A percentile compares a stretch with the other conserved stretches of the same genome.
These are phyloP conservation scores for Aphrocallistes beatrix DNA, from an alignment of 37 sponge, comb jelly and placozoan species.

Conservation along the genomic window DNA sequence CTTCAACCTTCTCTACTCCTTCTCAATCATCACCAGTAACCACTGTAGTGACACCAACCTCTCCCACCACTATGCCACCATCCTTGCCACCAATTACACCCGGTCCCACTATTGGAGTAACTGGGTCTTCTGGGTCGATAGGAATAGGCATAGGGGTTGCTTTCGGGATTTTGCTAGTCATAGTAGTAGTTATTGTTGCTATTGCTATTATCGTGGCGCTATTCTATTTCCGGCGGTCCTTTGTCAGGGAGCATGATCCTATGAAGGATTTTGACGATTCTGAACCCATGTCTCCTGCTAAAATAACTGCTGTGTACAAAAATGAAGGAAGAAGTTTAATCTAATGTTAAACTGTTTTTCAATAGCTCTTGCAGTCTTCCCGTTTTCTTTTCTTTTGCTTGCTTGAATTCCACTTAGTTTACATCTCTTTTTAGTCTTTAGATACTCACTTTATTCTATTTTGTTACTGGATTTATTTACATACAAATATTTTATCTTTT, in stretches of 20 bases:
- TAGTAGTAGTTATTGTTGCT: not conserved
- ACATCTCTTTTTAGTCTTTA: too few species aligned
- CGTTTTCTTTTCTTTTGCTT: too few species aligned
- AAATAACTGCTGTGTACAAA: conserved; percentile 9
- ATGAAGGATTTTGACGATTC: not conserved
- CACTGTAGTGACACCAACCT: not conserved
- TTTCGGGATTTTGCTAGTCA: not conserved
- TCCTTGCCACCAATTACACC: too few species aligned
- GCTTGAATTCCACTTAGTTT: too few species aligned
- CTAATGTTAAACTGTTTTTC: too few species aligned
- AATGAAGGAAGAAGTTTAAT: too few species aligned
- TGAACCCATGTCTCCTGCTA: not conserved
- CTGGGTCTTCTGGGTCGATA: not conserved
- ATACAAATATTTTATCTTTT: too few species aligned
- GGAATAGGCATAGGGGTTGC: not conserved
- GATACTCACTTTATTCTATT: too few species aligned
- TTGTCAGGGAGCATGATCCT: not conserved
- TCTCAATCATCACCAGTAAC: not conserved
- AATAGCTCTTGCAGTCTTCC: too few species aligned
- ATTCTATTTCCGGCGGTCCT: not conserved
- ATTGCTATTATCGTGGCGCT: not conserved
- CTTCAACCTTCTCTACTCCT: not conserved
- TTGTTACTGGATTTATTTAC: too few species aligned
- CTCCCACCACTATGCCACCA: not conserved
- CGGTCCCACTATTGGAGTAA: too few species aligned